Base-by-base conservation (phyloP, 1,140 invertebrate genomes). In the Protaetia brevitarsis region DNA sequence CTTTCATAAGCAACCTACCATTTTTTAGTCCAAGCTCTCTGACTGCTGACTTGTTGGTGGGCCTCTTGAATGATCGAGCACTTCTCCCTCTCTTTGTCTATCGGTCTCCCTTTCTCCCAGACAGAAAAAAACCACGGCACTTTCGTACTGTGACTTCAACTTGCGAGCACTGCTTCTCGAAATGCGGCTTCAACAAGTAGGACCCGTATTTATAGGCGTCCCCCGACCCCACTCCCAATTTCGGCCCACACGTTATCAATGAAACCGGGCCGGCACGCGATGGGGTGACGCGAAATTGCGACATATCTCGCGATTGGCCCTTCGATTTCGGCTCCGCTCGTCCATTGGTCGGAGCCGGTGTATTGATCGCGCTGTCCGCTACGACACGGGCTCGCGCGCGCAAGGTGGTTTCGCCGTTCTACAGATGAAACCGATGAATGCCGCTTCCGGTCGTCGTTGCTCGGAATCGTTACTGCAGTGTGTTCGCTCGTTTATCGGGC, bases 211-310 rank as follows among this genome's bases (percentile, higher is more conserved):
- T 85, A 85, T 85, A 84, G 83, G 76, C 67, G 45, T 51, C 41
- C n/a, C 34, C 62, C 58, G 72, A 74, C 76, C 76, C 75, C 73
- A 62, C 68, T 59, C 57, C 45, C 16, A 51, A 51, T 51, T 71
- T 74, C 79, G 82, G 82, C 83, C 82, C 80, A 85, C 83, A 82
- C 83, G 80, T 82, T 82, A 82, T 84, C 79, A 85, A 86, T 85
- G 84, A 85, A 85, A 51, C 41, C 41, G 7, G 26, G 21, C 16
- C 41, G 41, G 21, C 19, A 7, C 19, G 5, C 26, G 41, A 23
- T 51, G 41, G 41, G 41, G 41, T n/a, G 26, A 5, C 41, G 41
- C 13, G 41, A 51, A 51, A 51, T 23, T 51, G 41, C 41, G 41
- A 51, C 41, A 51, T 51, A 51, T 23, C 26, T 51, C 26, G 10